phyloP scores from a whole-genome alignment of 2,113 vertebrate genomes.

The Equus przewalskii region DNA sequence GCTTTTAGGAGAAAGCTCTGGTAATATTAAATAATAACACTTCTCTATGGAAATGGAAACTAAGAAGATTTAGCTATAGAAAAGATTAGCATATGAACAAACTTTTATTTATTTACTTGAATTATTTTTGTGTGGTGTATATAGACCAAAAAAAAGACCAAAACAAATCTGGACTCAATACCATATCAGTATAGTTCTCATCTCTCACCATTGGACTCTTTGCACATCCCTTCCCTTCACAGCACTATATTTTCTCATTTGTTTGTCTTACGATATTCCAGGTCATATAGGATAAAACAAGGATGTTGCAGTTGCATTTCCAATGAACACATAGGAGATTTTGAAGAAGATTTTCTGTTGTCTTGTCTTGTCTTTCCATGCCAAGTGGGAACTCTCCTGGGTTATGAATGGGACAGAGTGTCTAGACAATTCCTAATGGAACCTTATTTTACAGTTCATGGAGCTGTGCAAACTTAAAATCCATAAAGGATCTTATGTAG shows the following conservation, averaged over 20 bases:
- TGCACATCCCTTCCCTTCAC: not conserved
- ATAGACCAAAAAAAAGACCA: not conserved
- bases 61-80: not conserved
- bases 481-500: not conserved
- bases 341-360: not conserved
- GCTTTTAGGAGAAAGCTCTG: not conserved
- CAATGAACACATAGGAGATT: not conserved
- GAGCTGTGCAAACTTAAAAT: not conserved
- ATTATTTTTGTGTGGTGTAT: not conserved
- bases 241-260: not conserved
- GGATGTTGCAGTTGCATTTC: not conserved
- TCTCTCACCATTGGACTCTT: not conserved
- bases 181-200: not conserved
- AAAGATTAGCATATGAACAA: not conserved
- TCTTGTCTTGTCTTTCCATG: not conserved
- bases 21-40: not conserved
- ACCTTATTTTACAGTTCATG: not conserved
- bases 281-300: not conserved
- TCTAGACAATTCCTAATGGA: not conserved
- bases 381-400: not conserved
- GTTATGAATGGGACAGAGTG: not conserved
- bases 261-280: not conserved
- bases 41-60: not conserved
- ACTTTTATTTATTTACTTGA: not conserved
- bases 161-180: not conserved